A percentile compares a stretch with the other conserved stretches of the same genome.
These are phyloP conservation scores for Rhodophaea formosa DNA, from an alignment of 2,888 invertebrate species.

Conservation along the genomic window DNA sequence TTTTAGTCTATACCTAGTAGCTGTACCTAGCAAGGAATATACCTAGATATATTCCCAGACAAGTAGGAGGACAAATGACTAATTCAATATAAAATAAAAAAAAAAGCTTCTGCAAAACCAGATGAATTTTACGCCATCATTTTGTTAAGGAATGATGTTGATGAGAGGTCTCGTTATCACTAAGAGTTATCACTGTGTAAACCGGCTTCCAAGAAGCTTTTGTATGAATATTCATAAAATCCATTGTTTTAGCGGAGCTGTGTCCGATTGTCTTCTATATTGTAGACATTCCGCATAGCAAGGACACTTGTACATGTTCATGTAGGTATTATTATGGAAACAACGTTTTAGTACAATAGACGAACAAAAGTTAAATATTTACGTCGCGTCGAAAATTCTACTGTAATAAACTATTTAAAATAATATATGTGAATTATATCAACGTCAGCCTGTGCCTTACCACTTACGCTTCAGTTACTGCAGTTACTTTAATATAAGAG, in stretches of 20 bases:
- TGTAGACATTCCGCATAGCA: background rate
- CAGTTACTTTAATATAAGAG: no score
- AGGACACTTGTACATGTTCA: background rate
- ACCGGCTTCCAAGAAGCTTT: background rate
- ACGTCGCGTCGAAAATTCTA: background rate
- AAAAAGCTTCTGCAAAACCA: no score
- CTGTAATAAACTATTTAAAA: no score
- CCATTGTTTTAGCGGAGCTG: background rate
- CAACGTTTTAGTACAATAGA: background rate
- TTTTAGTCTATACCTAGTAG: no score
- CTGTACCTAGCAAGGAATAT: no score
- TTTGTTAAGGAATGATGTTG: constrained; percentile 1
- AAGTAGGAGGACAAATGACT: no score
- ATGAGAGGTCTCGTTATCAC: background rate
- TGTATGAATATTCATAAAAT: constrained; percentile 4
- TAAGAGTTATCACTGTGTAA: background rate
- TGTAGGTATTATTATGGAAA: background rate
- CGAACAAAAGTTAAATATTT: background rate
- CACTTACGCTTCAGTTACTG: no score
- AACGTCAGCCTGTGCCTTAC: no score
- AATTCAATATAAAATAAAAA: no score
- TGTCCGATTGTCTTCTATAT: constrained; percentile 3
- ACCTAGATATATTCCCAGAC: no score
- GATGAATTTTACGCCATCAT: background rate
- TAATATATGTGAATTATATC: no score